These are phyloP conservation scores for Ectemnius cavifrons DNA, from an alignment of 2,888 invertebrate genomes.

Conservation along the genomic window DNA sequence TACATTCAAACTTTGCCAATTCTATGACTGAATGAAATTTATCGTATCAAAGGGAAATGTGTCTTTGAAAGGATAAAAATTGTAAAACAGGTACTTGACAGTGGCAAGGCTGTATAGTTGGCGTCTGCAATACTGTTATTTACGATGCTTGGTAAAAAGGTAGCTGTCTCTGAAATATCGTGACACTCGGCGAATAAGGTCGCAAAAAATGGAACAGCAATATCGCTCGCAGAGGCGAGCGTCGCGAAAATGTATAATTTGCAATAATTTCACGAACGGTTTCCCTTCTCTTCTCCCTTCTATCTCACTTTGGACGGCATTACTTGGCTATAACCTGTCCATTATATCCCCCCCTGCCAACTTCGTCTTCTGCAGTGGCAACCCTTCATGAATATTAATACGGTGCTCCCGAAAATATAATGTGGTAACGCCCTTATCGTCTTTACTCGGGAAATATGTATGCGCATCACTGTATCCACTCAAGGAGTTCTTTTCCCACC, in stretches of 20 bases:
- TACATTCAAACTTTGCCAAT: no score
- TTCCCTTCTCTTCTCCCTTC: neutral
- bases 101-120: no score
- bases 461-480: conserved; percentile 46
- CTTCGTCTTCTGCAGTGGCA: conserved; percentile 16
- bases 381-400: conserved; percentile 64
- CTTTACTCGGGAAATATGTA: conserved; percentile 20
- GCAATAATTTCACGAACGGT: conserved; percentile 59
- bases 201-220: conserved; percentile 17
- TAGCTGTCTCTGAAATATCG: conserved; percentile 11
- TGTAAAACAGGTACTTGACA: no score
- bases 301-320: conserved; percentile 20
- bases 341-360: conserved; percentile 38
- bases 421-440: conserved; percentile 56
- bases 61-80: no score
- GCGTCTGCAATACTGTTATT: no score
- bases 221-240: conserved; percentile 21
- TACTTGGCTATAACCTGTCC: conserved; percentile 42
- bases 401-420: conserved; percentile 56
- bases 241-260: conserved; percentile 60
- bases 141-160: no score
- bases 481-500: conserved; percentile 15
- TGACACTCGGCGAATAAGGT: conserved; percentile 22
- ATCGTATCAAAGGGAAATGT: no score
- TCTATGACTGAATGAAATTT: no score